Base-by-base conservation (phyloP, 2,113 vertebrate species). In the Etheostoma spectabile region DNA sequence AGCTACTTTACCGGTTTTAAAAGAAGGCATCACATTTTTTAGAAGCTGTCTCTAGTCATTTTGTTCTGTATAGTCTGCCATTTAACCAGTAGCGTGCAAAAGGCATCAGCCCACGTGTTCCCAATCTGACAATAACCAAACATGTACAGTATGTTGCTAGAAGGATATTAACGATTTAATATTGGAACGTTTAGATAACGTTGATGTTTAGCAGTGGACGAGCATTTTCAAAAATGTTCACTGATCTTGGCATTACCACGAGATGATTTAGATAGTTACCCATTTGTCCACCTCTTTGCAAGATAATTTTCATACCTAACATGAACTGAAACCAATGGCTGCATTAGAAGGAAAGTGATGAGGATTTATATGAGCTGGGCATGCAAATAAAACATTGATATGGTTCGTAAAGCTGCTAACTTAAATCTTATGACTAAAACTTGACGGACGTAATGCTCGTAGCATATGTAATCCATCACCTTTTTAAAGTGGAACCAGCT, bases 261-360 rank as follows among this genome's bases (percentile, higher is more conserved):
- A 48, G 59, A 24, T 80, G 0, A 14, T 85, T 64, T 77, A 70
- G 42, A 63, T 52, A 30, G 21, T 16, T 6, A 19, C 46, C 0
- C 1, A 55, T 85, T 74, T 60, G 30, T 76, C 46, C 56, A 53
- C 30, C 5, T 38, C 60, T 55, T 72, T 81, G 21, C 46, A 56
- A 75, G 24, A 65, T 69, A 1, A 73, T 76, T 83, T 74, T 70
- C 74, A 80, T 85, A 61, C 33, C 48, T 77, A 63, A 73, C 67
- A 63, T 52, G 51, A 79, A 33, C 46, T 2, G 11, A 80, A 61
- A 52, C 24, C n/a, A 35, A 24, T 16, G 8, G 0, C 15, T 59
- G 46, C 18, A 27, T 52, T 74, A 46, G 22, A 79, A 75, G 62
- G 18, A 13, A 60, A 35, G 11, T 0, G 3, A 18, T 69, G 4